Percentiles rank a stretch among this genome's conserved stretches.
phyloP scores from a whole-genome alignment of 2,888 invertebrate genomes.

The Strigamia crassipes region DNA sequence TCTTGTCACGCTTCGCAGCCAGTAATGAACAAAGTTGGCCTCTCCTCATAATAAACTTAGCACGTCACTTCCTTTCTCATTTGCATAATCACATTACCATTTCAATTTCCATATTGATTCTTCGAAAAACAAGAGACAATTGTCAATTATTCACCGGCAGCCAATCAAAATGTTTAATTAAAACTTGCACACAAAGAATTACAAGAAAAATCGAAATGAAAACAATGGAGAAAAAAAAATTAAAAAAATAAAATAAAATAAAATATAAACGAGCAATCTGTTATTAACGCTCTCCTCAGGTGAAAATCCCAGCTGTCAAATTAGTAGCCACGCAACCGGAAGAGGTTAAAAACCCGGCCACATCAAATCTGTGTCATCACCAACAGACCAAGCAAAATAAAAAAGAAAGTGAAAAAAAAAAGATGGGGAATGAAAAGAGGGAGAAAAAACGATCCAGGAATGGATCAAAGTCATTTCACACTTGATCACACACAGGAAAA shows the following conservation, averaged over 20 bases:
- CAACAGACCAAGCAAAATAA: slow-evolving; percentile 33
- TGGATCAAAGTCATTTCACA: slow-evolving; percentile 42
- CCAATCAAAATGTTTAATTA: slow-evolving; percentile 13
- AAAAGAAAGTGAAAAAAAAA: slow-evolving; percentile 20
- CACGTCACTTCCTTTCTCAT: slow-evolving; percentile 34
- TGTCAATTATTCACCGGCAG: slow-evolving; percentile 8
- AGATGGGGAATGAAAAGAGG: slow-evolving; percentile 18
- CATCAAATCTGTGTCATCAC: slow-evolving; percentile 42
- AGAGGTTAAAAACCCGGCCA: slow-evolving; percentile 38
- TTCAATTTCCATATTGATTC: slow-evolving; percentile 39
- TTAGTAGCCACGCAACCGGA: slow-evolving; percentile 34
- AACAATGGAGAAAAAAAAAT: not conserved
- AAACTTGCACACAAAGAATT: slow-evolving; percentile 5
- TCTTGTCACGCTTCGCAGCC: slow-evolving; percentile 37
- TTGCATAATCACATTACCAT: slow-evolving; percentile 32
- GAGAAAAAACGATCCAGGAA: slow-evolving; percentile 37
- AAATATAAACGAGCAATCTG: not conserved
- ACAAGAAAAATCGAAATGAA: not conserved
- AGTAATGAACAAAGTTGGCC: slow-evolving; percentile 22
- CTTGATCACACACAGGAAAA: slow-evolving; percentile 39
- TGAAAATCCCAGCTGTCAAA: slow-evolving; percentile 42
- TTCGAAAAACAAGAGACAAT: slow-evolving; percentile 11
- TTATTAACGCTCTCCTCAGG: slow-evolving; percentile 25
- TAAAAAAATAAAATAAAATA: not conserved
- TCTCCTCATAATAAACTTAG: slow-evolving; percentile 26